Base-by-base conservation (phyloP, 2,888 invertebrate genomes). In the Drosophila pseudotakahashii region DNA sequence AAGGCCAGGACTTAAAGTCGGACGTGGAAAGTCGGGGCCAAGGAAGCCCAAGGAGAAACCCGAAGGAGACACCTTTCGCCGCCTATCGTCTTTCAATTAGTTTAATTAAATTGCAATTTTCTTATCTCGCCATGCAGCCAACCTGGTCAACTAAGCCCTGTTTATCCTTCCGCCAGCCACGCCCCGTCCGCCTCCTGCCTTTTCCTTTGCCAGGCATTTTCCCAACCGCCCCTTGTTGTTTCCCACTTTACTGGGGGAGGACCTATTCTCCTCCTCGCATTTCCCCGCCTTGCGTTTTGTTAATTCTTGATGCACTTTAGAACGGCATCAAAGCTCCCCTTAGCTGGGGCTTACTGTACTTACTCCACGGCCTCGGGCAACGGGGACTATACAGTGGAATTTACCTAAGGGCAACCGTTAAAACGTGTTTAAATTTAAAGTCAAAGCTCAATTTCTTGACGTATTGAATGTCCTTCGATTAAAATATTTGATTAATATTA, bases 51-150 rank as follows among this genome's bases (percentile, higher is more conserved):
- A 64, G 7, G 37, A 37, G 19, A 26, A 36, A 32, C 58, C 53
- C 39, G 41, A 52, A 60, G 32, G 64, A 19, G 55, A 55, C 61
- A 66, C 68, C 67, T 63, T 71, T 71, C 58, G 78, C 52, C 71
- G 75, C 75, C 84, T 77, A 86, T 88, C 81, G 83, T 74, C 89
- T 87, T 84, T 84, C 87, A 88, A 88, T 84, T 84, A 88, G 89
- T 79, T 84, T 81, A 83, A 86, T 86, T 83, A 81, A 74, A 77
- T 76, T 76, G 77, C 73, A 75, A 78, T 75, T 76, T 67, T 73
- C 84, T 83, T 88, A 83, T 86, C 83, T 66, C 48, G 50, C 48
- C 48, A 44, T 50, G 60, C 70, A 70, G 72, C 58, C 61, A 50
- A 64, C 54, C 77, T 67, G 70, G 77, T 66, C 66, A 80, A 51